These are phyloP conservation scores for Threskiornis aethiopicus DNA, from an alignment of 2,797 vertebrate genomes.

Conservation along the genomic window DNA sequence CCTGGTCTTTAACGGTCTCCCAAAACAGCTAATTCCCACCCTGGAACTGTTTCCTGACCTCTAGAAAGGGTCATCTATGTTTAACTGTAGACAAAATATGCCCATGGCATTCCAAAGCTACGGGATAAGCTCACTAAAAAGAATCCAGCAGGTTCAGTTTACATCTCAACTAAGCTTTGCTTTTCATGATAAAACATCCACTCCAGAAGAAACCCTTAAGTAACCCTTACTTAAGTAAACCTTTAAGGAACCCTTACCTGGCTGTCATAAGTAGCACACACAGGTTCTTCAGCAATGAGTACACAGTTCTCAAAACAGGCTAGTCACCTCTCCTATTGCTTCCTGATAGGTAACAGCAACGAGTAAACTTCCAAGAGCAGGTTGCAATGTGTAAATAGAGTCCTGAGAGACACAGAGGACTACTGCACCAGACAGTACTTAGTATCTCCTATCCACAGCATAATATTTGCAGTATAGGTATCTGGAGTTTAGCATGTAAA, in stretches of 20 bases:
- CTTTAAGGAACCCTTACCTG: not conserved
- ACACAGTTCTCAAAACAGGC: not conserved
- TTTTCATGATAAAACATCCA: not conserved
- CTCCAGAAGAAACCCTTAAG: not conserved
- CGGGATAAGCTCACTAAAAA: not conserved
- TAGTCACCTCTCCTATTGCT: not conserved
- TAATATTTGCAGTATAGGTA: not conserved
- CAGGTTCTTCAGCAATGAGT: not conserved
- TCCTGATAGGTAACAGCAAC: not conserved
- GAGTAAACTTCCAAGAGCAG: not conserved
- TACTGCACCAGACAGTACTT: not conserved
- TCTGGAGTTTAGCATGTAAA: not conserved
- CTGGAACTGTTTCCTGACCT: conserved; percentile 21
- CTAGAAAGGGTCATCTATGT: conserved; percentile 18
- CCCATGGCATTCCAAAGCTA: not conserved
- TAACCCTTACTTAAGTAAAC: not conserved
- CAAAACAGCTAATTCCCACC: not conserved
- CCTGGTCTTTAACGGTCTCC: not conserved
- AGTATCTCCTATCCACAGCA: not conserved
- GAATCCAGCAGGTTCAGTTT: not conserved
- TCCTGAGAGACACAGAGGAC: not conserved
- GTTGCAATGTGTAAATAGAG: not conserved
- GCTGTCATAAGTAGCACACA: not conserved
- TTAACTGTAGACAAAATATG: conserved; percentile 27
- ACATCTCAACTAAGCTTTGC: not conserved